phyloP scores from a whole-genome alignment of 2,888 invertebrate species.

The Lepetodrilus schrolli region DNA sequence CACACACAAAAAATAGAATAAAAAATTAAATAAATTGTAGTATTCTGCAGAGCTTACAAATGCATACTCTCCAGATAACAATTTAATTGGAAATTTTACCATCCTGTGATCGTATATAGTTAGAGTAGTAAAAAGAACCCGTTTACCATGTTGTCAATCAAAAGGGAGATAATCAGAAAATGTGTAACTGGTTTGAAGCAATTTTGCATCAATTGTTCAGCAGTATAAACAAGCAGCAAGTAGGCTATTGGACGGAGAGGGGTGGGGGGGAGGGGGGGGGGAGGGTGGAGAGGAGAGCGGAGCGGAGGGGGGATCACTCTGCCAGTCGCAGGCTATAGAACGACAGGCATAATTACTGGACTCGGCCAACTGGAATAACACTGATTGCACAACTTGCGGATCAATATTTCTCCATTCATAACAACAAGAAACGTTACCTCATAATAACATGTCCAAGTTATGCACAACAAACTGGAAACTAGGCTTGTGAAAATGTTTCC shows the following conservation, averaged over 20 bases:
- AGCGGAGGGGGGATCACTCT: not conserved
- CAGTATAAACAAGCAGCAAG: not conserved
- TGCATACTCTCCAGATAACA: not conserved
- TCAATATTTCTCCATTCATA: constrained; percentile 19
- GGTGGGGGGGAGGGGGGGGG: not conserved
- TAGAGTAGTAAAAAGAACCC: not conserved
- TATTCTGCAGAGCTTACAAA: no score
- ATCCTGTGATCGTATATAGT: not conserved
- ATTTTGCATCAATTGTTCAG: constrained; percentile 4
- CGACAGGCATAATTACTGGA: not conserved
- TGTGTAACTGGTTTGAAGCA: constrained; percentile 1
- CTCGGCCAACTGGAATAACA: constrained; percentile 17
- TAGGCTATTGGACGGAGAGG: not conserved
- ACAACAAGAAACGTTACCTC: not conserved
- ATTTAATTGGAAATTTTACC: not conserved
- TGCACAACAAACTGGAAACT: no score
- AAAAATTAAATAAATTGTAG: no score
- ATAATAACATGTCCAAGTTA: no score
- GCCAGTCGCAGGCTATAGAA: not conserved
- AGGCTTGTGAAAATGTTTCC: no score
- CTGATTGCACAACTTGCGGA: constrained; percentile 7
- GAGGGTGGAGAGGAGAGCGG: no score
- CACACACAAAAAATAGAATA: no score
- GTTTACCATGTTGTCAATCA: constrained; percentile 2
- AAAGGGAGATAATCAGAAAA: constrained; percentile 14